These are phyloP conservation scores for Rhinichthys klamathensis DNA, from an alignment of 2,113 vertebrate species.

Conservation along the genomic window DNA sequence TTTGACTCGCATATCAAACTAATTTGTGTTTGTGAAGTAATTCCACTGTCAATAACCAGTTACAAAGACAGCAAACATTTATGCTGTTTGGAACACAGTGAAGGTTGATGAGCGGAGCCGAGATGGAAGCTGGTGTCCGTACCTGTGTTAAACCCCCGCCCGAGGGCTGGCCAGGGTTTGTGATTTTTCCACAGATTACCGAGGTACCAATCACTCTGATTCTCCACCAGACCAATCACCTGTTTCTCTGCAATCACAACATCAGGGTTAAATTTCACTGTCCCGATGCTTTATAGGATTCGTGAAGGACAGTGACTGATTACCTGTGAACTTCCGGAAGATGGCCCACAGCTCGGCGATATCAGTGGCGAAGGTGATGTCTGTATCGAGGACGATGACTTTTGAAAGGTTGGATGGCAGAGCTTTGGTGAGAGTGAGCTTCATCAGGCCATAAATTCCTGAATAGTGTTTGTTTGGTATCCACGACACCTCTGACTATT, in stretches of 20 bases:
- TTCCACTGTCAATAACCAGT: background rate
- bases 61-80: background rate
- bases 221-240: slow-evolving; percentile 94
- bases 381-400: slow-evolving; percentile 95
- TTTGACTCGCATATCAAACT: background rate
- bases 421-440: slow-evolving; percentile 88
- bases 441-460: slow-evolving; percentile 95
- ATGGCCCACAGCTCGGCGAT: slow-evolving; percentile 96
- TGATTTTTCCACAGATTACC: slow-evolving; percentile 97
- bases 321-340: slow-evolving; percentile 92
- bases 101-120: background rate
- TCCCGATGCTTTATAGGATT: background rate
- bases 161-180: slow-evolving; percentile 93
- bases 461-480: slow-evolving; percentile 99
- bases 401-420: slow-evolving; percentile 87
- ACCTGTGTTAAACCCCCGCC: slow-evolving; percentile 98
- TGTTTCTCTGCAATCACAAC: slow-evolving; percentile 81
- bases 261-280: background rate
- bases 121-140: background rate
- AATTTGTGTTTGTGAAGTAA: background rate
- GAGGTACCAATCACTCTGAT: slow-evolving; percentile 97
- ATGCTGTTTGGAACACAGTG: too few relatives aligned
- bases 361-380: slow-evolving; percentile 96
- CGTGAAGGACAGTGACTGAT: background rate
- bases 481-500: slow-evolving; percentile 92